Conservation (phyloP, 2,888 invertebrate genomes). For the Tromatobia lineatoria region DNA sequence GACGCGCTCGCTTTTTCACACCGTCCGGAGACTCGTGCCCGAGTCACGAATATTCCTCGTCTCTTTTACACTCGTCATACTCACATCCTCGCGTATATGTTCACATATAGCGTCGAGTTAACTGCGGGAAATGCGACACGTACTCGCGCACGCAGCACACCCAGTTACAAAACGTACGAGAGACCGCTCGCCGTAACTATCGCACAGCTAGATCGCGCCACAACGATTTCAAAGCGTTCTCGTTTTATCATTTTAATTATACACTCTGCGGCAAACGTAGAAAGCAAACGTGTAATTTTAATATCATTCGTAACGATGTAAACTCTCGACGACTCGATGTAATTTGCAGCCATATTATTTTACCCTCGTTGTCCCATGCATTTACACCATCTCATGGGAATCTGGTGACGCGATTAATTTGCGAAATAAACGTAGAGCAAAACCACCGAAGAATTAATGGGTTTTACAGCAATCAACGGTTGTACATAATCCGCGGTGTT, state of each 20-base stretch:
- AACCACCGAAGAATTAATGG: neutral
- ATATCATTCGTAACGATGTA: slow-evolving; percentile 43
- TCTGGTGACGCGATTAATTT: slow-evolving; percentile 17
- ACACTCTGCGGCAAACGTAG: slow-evolving; percentile 32
- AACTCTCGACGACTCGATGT: neutral
- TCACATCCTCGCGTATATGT: neutral
- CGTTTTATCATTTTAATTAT: slow-evolving; percentile 63
- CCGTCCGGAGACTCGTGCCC: slow-evolving; percentile 62
- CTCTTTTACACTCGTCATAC: slow-evolving; percentile 55
- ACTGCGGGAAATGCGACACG: slow-evolving; percentile 59
- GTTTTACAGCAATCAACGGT: too few relatives aligned
- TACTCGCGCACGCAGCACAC: slow-evolving; percentile 48
- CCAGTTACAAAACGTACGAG: slow-evolving; percentile 24
- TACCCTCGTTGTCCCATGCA: neutral
- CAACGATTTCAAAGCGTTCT: slow-evolving; percentile 49
- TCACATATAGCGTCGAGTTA: slow-evolving; percentile 22
- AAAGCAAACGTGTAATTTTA: slow-evolving; percentile 39
- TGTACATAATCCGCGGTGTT: too few relatives aligned
- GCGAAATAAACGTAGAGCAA: neutral
- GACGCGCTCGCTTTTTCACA: slow-evolving; percentile 72
- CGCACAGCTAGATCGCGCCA: slow-evolving; percentile 61
- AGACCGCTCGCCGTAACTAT: slow-evolving; percentile 60
- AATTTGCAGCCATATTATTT: neutral
- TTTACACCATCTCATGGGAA: slow-evolving; percentile 49
- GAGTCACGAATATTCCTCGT: slow-evolving; percentile 70